Conservation (phyloP, 2,888 invertebrate genomes). For the Adelognathus sp. region DNA sequence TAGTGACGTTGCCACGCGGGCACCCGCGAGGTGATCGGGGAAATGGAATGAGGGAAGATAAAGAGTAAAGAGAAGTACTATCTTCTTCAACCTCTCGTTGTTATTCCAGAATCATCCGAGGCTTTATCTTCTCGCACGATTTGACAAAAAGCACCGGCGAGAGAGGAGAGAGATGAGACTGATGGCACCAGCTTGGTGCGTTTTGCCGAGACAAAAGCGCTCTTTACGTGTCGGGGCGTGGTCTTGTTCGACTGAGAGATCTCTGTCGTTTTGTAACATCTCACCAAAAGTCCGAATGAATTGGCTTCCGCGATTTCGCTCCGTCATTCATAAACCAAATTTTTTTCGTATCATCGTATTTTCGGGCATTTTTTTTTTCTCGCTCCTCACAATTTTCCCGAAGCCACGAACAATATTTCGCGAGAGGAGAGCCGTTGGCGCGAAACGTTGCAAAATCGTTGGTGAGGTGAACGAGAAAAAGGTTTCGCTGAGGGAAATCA, state of each 20-base stretch:
- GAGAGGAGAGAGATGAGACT: neutral
- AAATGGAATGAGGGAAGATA: neutral
- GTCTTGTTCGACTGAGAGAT: neutral
- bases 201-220: constrained; percentile 61
- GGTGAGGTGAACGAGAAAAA: constrained; percentile 9
- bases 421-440: neutral
- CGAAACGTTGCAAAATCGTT: neutral
- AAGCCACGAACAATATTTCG: neutral
- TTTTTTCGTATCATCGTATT: neutral
- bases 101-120: constrained; percentile 61
- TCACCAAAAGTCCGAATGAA: neutral
- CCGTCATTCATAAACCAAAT: constrained; percentile 5
- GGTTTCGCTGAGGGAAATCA: constrained; percentile 57
- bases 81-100: constrained; percentile 59
- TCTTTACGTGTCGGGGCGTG: constrained; percentile 21
- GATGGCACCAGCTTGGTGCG: constrained; percentile 27
- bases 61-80: constrained; percentile 14
- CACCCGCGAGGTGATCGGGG: neutral
- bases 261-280: constrained; percentile 6
- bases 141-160: constrained; percentile 63
- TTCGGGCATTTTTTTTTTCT: neutral
- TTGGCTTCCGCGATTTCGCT: neutral
- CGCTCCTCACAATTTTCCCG: neutral
- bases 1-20: neutral
- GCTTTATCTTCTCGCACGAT: constrained; percentile 73